A percentile compares a stretch with the other conserved stretches of the same genome.
phyloP scores from a whole-genome alignment of 2,113 vertebrate genomes.

The Chionomys nivalis region DNA sequence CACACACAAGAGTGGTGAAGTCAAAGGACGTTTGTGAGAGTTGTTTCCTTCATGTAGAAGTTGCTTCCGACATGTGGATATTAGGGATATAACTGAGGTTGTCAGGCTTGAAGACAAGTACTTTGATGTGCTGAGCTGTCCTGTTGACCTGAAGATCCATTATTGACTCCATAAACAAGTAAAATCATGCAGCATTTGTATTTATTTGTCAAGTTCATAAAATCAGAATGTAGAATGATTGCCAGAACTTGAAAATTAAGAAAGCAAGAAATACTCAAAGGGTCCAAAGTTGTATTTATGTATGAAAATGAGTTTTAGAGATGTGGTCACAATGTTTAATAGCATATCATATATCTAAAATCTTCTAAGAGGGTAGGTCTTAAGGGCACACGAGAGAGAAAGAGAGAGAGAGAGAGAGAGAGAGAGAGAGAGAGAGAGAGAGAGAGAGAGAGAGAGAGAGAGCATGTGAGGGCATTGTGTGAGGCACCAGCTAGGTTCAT shows the following conservation, averaged over 20 bases:
- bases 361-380: neutral
- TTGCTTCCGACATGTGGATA: neutral
- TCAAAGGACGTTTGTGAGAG: neutral
- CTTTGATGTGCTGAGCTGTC: neutral
- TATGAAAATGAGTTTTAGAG: neutral
- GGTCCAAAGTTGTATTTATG: neutral
- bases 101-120: neutral
- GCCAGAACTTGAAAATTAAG: accelerated
- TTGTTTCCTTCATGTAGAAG: too few relatives aligned
- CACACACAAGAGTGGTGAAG: neutral
- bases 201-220: neutral
- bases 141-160: neutral
- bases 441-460: neutral
- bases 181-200: neutral
- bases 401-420: neutral
- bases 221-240: neutral
- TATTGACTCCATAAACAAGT: neutral
- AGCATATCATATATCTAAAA: neutral
- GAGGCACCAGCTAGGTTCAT: neutral
- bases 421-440: neutral
- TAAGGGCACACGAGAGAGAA: neutral
- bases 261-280: neutral
- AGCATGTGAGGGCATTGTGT: neutral
- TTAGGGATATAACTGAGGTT: neutral
- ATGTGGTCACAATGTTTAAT: neutral